phyloP scores from a whole-genome alignment of 2,113 vertebrate genomes.

The Oryzias melastigma region DNA sequence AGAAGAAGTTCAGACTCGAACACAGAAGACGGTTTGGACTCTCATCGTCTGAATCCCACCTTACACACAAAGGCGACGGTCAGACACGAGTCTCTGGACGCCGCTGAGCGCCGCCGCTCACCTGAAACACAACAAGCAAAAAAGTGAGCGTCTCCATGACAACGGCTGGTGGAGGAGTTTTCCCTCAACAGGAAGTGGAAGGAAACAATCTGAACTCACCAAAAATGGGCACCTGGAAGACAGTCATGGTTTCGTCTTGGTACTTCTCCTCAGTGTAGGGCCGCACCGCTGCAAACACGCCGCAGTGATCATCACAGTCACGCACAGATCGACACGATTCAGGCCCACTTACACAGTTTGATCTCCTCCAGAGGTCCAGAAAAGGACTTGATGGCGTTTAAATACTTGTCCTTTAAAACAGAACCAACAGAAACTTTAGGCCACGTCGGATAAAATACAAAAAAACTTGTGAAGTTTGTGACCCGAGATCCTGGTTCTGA shows the following conservation, averaged over 20 bases:
- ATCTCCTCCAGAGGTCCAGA: conserved; percentile 74
- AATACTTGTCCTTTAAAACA: conserved; percentile 62
- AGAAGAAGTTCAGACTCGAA: background rate
- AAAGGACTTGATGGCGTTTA: conserved; percentile 74
- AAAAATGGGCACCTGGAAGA: conserved; percentile 85
- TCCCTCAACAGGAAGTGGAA: too few relatives aligned
- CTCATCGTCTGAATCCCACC: conserved; percentile 66
- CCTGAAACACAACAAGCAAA: conserved; percentile 24
- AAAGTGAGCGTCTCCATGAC: too few relatives aligned
- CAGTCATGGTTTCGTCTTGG: conserved; percentile 75
- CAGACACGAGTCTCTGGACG: conserved; percentile 72
- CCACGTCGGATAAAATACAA: background rate
- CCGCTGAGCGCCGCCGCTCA: conserved; percentile 1
- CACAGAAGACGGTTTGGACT: too few relatives aligned
- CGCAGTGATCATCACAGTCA: background rate
- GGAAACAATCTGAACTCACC: conserved; percentile 73
- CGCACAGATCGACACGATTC: accelerated
- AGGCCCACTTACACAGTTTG: conserved; percentile 65
- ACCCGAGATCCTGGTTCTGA: conserved; percentile 64
- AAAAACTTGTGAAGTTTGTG: background rate
- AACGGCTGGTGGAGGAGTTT: background rate
- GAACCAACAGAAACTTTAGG: background rate
- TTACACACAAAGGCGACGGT: conserved; percentile 91
- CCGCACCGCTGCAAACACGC: conserved; percentile 61
- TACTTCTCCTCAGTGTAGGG: conserved; percentile 64